Conservation (phyloP, 2,888 invertebrate species). For the Orchestes rusci region DNA sequence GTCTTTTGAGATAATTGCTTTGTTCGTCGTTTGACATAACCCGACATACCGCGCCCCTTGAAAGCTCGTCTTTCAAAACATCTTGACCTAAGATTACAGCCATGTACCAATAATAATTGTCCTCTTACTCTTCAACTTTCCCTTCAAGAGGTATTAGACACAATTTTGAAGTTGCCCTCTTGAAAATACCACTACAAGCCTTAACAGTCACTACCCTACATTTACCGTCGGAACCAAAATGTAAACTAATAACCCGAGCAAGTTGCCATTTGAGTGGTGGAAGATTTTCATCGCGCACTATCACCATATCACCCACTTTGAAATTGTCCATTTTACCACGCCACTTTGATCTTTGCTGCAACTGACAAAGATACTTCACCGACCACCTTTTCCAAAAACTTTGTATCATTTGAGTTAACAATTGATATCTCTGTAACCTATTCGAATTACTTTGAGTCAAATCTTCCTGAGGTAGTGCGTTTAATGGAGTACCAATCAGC, state of each 20-base stretch:
- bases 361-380: neutral
- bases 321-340: neutral
- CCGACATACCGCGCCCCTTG: too few species aligned
- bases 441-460: neutral
- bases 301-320: neutral
- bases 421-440: neutral
- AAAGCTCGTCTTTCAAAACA: neutral
- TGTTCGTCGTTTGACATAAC: too few species aligned
- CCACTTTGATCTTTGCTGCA: conserved; percentile 3
- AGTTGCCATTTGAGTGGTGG: neutral
- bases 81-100: neutral
- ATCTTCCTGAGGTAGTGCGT: neutral
- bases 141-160: neutral
- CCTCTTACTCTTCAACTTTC: neutral
- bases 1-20: too few species aligned
- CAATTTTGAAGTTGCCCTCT: neutral
- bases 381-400: conserved; percentile 2
- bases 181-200: neutral
- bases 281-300: conserved; percentile 1
- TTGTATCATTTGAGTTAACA: neutral
- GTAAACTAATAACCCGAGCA: neutral
- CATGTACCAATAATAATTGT: neutral
- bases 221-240: neutral
- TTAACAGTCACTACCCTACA: conserved; percentile 1
- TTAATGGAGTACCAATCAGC: neutral